Evolutionary conservation across 30 jellyfish, hydroid and myxozoan genomes (phyloP), one percentile per base, ranked within the genome.

Genomic region (Chrysaora quinquecirrha): DNA sequence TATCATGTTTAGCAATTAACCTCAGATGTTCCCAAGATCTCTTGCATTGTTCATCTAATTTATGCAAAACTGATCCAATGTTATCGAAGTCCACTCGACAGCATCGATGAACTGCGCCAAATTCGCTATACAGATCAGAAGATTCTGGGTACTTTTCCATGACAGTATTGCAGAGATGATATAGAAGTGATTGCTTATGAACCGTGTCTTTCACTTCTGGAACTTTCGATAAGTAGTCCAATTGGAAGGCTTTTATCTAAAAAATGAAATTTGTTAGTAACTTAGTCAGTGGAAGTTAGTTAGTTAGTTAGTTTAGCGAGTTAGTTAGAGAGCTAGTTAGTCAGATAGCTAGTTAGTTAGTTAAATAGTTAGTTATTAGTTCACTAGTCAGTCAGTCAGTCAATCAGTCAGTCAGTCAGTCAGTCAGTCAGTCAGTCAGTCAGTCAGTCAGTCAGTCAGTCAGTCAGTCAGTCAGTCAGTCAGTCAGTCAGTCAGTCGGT

Each of bases 161-260:
- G 30, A 89, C 95, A 96, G 85, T 95, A 46, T 76, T 78, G 64
- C 97, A 84, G 32, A 95, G 35, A 74, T 95, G 99, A 76, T 89
- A 95, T 50, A 95, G 63, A 30, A 95, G 76, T 3, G 99, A 78
- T 38, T 95, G 99, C 62, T 95, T 95, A 73, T 95, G 99, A 0
- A 95, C 99, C 7, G 99, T 95, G 93, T 95, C 99, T 73, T 95
- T 95, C 47, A 95, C 99, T 74, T 95, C 99, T 14, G 99, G 99
- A 16, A 95, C 99, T 58, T 95, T 95, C 18, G 96, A 96, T 3
- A 95, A 78, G 82, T 95, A 95, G 21, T 88, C 96, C 30, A 89
- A 78, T 62, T 88, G 89, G 48, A 95, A 95, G 6, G 97, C 99
- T 74, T 95, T 95, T 70, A 95, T 95, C 99, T 95, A 68, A 29